Base-by-base conservation (phyloP, 2,888 invertebrate genomes). In the Drosophila borborema region DNA sequence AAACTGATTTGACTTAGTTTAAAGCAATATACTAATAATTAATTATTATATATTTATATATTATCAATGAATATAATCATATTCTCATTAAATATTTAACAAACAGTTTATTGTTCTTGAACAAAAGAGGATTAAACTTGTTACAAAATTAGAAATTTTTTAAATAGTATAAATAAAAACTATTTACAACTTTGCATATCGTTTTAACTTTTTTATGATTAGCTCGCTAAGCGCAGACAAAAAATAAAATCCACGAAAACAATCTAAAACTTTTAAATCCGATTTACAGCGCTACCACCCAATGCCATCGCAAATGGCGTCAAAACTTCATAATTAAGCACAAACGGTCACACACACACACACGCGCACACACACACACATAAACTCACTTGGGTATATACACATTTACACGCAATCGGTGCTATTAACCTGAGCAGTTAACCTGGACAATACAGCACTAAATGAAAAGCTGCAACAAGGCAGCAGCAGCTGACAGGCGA, bases 311-410 rank as follows among this genome's bases (percentile, higher is more conserved):
- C 73, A 69, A 38, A n/a, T 51, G 48, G 76, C 75, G 51, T n/a
- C 43, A 38, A 66, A 73, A 76, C 69, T 80, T 72, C 64, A 72
- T 78, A 78, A 75, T 77, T 74, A 66, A 64, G 46, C 46, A 36
- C 51, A 61, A 65, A 71, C 31, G 36, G 34, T 55, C 31, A 18
- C 23, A 43, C 56, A 46, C 51, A 58, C n/a, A 3, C 45, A 28
- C 45, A 58, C n/a, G 3, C 45, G 20, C 45, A 4, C 28, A 61
- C 54, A 45, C 1, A 5, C 18, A 5, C 9, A 49, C 23, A 40
- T 12, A 38, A n/a, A 28, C 48, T 48, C 31, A 58, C 34, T 34
- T 46, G 54, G 28, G 14, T 60, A 41, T 38, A 49, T n/a, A 40
- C 55, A 63, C 59, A 74, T 58, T 62, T 41, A 43, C 77, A 68